Evolutionary conservation across 2,113 vertebrate species (phyloP).

Genomic region (Bambusicola thoracicus): DNA sequence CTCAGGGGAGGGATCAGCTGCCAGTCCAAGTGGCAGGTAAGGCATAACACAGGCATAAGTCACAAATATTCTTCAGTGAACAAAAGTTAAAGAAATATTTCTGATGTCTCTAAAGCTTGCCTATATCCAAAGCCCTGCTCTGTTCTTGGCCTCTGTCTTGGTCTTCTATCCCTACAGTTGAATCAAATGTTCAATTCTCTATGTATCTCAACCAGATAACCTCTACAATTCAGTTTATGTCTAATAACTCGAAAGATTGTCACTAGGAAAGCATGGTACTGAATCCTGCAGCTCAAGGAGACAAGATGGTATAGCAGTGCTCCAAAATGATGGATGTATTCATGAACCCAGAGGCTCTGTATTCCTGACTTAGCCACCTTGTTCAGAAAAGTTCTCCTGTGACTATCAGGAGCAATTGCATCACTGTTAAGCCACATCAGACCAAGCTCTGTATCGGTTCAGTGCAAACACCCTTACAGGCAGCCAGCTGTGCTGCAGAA

Average conservation of each 20-base stretch:
- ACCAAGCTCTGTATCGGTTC: neutral
- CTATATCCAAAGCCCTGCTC: constrained; percentile 55
- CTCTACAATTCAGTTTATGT: neutral
- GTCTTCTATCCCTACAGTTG: constrained; percentile 39
- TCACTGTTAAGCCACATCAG: neutral
- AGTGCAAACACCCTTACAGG: neutral
- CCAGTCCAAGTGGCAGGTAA: constrained; percentile 77
- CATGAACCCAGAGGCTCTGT: constrained; percentile 40
- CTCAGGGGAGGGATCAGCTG: constrained; percentile 75
- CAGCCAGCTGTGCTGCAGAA: neutral
- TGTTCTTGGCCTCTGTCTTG: constrained; percentile 66
- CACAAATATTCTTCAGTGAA: constrained; percentile 55
- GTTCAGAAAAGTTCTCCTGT: constrained; percentile 2
- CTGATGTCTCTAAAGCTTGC: constrained; percentile 61
- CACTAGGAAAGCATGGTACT: neutral
- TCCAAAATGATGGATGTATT: constrained; percentile 38
- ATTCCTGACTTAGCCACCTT: constrained; percentile 31
- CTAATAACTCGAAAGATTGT: neutral
- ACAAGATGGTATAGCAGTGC: neutral
- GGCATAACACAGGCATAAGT: constrained; percentile 63
- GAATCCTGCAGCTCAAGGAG: neutral
- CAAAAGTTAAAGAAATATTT: constrained; percentile 55
- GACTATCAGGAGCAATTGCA: neutral
- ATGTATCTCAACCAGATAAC: constrained; percentile 3
- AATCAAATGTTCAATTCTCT: neutral